phyloP scores from a whole-genome alignment of 2,888 invertebrate genomes.

The Hedychridium roseum region DNA sequence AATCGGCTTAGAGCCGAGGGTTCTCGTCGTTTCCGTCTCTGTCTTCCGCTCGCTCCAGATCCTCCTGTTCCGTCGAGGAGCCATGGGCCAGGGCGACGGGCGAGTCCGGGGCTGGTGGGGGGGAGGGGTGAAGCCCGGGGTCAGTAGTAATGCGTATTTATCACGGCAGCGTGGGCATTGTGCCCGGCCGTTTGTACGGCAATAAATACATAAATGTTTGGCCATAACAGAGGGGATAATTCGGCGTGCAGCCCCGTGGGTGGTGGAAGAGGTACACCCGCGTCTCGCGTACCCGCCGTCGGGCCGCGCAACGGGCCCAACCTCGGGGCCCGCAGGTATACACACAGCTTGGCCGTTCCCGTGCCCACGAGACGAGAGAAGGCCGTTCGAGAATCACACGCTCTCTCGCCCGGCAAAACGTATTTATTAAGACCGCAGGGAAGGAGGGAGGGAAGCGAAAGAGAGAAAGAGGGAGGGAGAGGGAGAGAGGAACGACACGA shows the following conservation, averaged over 20 bases:
- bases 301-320: neutral
- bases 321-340: neutral
- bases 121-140: conserved; percentile 10
- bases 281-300: neutral
- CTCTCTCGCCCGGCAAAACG: conserved; percentile 29
- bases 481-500: neutral
- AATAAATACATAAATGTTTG: conserved; percentile 55
- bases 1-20: too few relatives aligned
- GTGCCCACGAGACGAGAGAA: conserved; percentile 10
- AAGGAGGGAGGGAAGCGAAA: neutral
- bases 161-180: conserved; percentile 42
- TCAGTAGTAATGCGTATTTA: conserved; percentile 41
- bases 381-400: conserved; percentile 19
- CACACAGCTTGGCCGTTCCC: conserved; percentile 26
- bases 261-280: conserved; percentile 28
- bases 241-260: conserved; percentile 40
- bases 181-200: conserved; percentile 44
- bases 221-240: conserved; percentile 48
- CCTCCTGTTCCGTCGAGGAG: conserved; percentile 3
- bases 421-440: conserved; percentile 24
- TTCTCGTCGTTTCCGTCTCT: neutral
- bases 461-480: neutral
- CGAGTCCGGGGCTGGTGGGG: neutral
- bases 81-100: conserved; percentile 9
- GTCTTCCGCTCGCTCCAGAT: conserved; percentile 6